These are phyloP conservation scores for Sander lucioperca DNA, from an alignment of 2,113 vertebrate species.

Conservation along the genomic window DNA sequence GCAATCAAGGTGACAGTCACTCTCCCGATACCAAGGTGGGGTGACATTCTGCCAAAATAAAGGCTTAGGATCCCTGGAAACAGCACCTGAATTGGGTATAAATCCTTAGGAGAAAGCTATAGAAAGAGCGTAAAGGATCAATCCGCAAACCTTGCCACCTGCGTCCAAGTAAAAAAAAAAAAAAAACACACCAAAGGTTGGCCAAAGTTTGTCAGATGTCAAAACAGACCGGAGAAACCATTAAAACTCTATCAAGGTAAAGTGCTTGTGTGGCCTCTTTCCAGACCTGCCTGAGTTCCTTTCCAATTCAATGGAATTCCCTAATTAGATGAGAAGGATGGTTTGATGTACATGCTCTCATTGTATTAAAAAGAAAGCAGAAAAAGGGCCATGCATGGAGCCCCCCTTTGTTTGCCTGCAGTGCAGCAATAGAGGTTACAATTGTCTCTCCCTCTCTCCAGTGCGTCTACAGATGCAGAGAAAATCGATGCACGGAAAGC, in stretches of 20 bases:
- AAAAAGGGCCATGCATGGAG: conserved; percentile 8
- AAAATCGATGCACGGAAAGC: conserved; percentile 80
- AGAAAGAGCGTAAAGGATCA: conserved; percentile 26
- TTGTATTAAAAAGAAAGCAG: conserved; percentile 56
- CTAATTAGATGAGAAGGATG: conserved; percentile 68
- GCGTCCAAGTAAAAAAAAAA: conserved; percentile 24
- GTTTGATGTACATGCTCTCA: conserved; percentile 59
- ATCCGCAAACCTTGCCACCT: conserved; percentile 25
- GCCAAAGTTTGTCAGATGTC: conserved; percentile 59
- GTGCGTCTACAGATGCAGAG: conserved; percentile 39
- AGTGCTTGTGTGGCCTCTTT: conserved; percentile 68
- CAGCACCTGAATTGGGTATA: conserved; percentile 28
- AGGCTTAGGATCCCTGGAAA: conserved; percentile 50
- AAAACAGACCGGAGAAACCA: conserved; percentile 54
- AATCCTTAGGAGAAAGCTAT: conserved; percentile 23
- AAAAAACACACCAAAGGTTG: conserved; percentile 26
- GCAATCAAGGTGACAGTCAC: conserved; percentile 54
- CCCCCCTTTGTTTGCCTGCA: conserved; percentile 60
- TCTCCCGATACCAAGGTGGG: conserved; percentile 59
- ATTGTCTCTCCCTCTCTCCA: conserved; percentile 53
- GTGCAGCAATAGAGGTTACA: conserved; percentile 53
- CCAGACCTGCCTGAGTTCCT: conserved; percentile 51
- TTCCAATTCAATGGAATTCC: conserved; percentile 56
- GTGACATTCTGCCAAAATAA: conserved; percentile 65
- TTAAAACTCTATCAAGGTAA: conserved; percentile 57